Percentiles rank a stretch among this genome's conserved stretches.
phyloP scores from a whole-genome alignment of 2,797 vertebrate genomes.

The Danionella dracula region DNA sequence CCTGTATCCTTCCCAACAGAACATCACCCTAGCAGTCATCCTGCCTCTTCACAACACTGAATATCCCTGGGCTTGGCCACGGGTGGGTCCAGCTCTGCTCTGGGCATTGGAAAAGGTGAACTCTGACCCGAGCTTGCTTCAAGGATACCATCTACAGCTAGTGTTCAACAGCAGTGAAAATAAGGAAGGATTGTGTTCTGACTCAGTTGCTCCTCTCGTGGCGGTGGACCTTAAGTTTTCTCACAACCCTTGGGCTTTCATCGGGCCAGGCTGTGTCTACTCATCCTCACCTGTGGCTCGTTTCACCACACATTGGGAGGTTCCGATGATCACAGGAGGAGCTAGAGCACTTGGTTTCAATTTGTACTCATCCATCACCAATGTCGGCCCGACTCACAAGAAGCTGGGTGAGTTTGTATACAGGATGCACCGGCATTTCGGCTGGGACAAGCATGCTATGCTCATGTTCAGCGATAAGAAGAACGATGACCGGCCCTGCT shows the following conservation, averaged over 20 bases:
- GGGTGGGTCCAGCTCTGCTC: constrained; percentile 77
- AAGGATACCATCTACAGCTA: constrained; percentile 60
- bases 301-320: constrained; percentile 80
- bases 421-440: constrained; percentile 71
- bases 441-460: constrained; percentile 72
- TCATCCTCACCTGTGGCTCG: constrained; percentile 78
- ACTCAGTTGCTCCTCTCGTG: constrained; percentile 73
- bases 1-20: constrained; percentile 9
- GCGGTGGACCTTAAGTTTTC: constrained; percentile 80
- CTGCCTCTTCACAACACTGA: constrained; percentile 75
- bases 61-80: constrained; percentile 87
- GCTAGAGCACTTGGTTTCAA: constrained; percentile 74
- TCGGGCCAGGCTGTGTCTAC: constrained; percentile 85
- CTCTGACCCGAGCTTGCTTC: constrained; percentile 61
- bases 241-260: constrained; percentile 73
- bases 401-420: constrained; percentile 78
- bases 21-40: constrained; percentile 79
- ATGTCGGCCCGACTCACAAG: constrained; percentile 78
- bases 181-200: constrained; percentile 72
- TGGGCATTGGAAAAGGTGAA: constrained; percentile 70
- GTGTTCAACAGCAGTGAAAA: constrained; percentile 77
- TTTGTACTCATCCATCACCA: constrained; percentile 68
- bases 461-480: constrained; percentile 72
- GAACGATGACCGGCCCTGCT: constrained; percentile 73
- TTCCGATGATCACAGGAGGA: constrained; percentile 82